Evolutionary conservation across 2,113 vertebrate species (phyloP).

Genomic region (Gobiocypris rarus): DNA sequence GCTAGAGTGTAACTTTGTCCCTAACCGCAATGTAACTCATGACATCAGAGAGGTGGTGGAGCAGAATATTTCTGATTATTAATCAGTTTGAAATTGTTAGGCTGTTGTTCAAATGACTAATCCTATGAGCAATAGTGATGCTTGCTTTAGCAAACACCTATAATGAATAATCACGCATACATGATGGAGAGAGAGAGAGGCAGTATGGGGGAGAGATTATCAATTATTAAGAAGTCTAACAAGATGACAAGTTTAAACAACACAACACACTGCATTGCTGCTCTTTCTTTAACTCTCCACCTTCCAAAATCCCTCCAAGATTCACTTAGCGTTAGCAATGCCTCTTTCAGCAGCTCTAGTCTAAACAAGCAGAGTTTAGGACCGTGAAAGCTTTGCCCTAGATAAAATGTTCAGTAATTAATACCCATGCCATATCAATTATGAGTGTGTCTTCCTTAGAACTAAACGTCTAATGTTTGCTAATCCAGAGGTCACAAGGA

Average conservation of each 20-base stretch:
- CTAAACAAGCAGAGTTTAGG: constrained; percentile 7
- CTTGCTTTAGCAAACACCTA: background rate
- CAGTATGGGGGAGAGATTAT: background rate
- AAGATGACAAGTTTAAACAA: constrained; percentile 15
- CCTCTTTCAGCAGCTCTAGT: background rate
- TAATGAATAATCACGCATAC: background rate
- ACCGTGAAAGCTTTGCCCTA: constrained; percentile 38
- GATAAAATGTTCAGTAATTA: constrained; percentile 48
- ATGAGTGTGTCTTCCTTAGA: constrained; percentile 39
- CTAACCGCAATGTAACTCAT: no score
- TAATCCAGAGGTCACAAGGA: constrained; percentile 25
- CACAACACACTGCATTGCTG: background rate
- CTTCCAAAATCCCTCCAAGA: background rate
- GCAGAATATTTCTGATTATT: no score
- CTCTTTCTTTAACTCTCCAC: background rate
- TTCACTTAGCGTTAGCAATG: background rate
- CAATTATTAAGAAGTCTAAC: background rate
- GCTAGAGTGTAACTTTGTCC: no score
- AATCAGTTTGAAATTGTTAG: background rate
- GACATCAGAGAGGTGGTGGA: no score
- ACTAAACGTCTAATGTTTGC: constrained; percentile 28
- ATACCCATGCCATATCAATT: constrained; percentile 43
- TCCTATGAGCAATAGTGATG: background rate
- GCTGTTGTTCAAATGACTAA: background rate
- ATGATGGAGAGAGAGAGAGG: background rate